Base-by-base conservation (phyloP, 2,113 vertebrate species). In the Misgurnus mizolepis region DNA sequence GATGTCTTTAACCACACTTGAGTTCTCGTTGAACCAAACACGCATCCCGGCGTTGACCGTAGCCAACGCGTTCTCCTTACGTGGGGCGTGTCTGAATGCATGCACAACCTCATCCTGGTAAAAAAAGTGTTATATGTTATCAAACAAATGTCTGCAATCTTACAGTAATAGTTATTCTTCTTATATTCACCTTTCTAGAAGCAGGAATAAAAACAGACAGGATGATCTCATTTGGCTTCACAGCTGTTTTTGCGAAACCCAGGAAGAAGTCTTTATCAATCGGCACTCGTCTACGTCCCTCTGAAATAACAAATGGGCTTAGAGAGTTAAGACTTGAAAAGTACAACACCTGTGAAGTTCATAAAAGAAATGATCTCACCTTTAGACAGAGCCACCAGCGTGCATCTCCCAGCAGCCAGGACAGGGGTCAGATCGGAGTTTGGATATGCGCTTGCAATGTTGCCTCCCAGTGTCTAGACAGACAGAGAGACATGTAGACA, bases 401-500 rank as follows among this genome's bases (percentile, higher is more conserved):
- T 87, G 84, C 93, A 95, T 72, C 89, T 93, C 58, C 93, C 92
- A 18, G 93, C 94, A 41, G 94, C 95, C 78, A 98, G 85, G 73
- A 98, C 22, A 2, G 95, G 95, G 84, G 95, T 97, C 88, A 98
- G 89, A 84, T 98, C 97, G 0, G 96, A 98, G 66, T 96, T 95
- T 15, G 94, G 92, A 84, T 90, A 91, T 11, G 93, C 94, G 49
- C 93, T 95, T 49, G 94, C 11, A 9, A 98, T 91, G 81, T 96
- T 94, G 10, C 96, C 96, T 27, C 96, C 96, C 77, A 98, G 88
- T 53, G 96, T 94, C 96, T 98, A 47, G n/a, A 80, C 72, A 8
- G 34, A 7, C 4, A 45, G 7, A 45, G 43, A 88, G 65, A 84
- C 45, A 80, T 72, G 9, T 18, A 88, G 62, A 84, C 41, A 79